phyloP scores from a whole-genome alignment of 2,113 vertebrate genomes.

The Myocastor coypus region DNA sequence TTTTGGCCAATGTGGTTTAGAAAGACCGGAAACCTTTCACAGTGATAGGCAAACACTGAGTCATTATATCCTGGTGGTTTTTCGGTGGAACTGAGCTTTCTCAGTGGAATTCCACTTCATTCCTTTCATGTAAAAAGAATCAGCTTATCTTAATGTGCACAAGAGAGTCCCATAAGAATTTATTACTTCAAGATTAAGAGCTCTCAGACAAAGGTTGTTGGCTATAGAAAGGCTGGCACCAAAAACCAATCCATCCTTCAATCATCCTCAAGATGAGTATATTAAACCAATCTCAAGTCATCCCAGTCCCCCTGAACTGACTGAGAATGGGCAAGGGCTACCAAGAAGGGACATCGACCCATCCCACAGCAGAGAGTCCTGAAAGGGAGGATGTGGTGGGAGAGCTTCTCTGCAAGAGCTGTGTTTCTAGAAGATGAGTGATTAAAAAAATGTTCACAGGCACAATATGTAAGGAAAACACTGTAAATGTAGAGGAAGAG shows the following conservation, averaged over 20 bases:
- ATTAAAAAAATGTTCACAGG: not conserved
- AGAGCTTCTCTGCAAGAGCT: not conserved
- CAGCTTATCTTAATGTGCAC: not conserved
- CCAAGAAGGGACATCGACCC: not conserved
- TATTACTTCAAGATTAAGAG: not conserved
- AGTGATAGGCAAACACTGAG: not conserved
- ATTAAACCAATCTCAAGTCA: not conserved
- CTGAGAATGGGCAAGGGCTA: not conserved
- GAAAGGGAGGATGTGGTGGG: too few relatives aligned
- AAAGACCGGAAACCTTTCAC: not conserved
- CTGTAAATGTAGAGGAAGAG: too few relatives aligned
- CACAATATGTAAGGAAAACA: not conserved
- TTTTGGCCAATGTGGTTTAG: not conserved
- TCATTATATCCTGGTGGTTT: not conserved
- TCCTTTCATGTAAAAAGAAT: constrained; percentile 29
- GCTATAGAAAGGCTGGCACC: not conserved
- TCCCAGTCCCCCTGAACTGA: not conserved
- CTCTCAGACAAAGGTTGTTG: not conserved
- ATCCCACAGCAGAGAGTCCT: not conserved
- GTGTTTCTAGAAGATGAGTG: not conserved
- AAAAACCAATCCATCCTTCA: not conserved
- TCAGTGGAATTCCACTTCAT: not conserved
- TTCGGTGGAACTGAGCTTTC: not conserved
- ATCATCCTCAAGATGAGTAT: not conserved
- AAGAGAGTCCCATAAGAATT: not conserved